Evolutionary conservation across 2,113 vertebrate species (phyloP), one percentile per base, ranked within the genome.

Genomic region (Heterotilapia buettikoferi): DNA sequence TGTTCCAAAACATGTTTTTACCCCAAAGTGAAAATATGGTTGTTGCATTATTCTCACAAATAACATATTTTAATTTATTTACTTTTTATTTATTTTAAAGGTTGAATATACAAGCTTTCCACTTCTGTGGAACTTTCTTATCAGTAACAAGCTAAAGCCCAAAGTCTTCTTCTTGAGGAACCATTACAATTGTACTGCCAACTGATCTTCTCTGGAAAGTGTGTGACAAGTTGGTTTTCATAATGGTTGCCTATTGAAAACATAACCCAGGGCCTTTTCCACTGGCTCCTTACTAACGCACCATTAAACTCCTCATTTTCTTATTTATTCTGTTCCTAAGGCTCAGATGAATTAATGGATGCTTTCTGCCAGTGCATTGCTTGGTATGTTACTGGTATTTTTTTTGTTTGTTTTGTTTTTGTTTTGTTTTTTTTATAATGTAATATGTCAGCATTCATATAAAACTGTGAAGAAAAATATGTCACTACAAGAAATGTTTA

Each of bases 221-320:
- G 47, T 80, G 56, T 90, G 86, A 89, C 88, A 91, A 78, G 84
- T 86, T 93, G 54, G 59, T 83, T 92, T 94, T 93, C 38, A 88
- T 86, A 89, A 90, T 82, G 86, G 82, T 82, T 90, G 84, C 73
- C 80, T 88, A 78, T 88, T 92, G 52, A 90, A 89, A 92, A 93
- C 85, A 90, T 68, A 84, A 56, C 88, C 86, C 40, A 68, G 56
- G 88, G 87, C 56, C 33, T 92, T 71, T 90, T 93, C 45, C 50
- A 91, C 90, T 84, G 59, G 86, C 80, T 93, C 79, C 88, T 89
- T 82, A 82, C 88, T 94, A 94, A 95, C 84, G 86, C 82, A 83
- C 88, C 90, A 93, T 91, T 93, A 92, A 92, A 92, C 88, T 93
- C 63, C 29, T 94, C 47, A 86, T 94, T 94, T 93, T 91, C 81